These are phyloP conservation scores for Threskiornis aethiopicus DNA, from an alignment of 2,797 vertebrate genomes.

Conservation along the genomic window DNA sequence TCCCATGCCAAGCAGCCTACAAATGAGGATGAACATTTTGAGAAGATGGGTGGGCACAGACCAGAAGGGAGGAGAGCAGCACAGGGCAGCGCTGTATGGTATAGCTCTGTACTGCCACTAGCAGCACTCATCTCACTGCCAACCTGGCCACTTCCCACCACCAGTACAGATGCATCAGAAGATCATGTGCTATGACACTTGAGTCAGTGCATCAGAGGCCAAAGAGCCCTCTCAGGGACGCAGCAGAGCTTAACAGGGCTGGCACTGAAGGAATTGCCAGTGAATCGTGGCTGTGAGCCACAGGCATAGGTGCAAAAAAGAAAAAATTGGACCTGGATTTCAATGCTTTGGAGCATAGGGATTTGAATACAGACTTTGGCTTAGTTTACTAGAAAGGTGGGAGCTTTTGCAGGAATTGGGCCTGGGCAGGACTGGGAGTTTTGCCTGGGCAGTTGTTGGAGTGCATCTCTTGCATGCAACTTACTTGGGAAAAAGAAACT, in stretches of 20 bases:
- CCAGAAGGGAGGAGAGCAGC: not conserved
- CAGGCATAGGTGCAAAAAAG: fast-evolving
- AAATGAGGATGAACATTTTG: not conserved
- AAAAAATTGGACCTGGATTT: not conserved
- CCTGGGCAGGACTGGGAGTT: not conserved
- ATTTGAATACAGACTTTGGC: not conserved
- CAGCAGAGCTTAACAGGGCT: not conserved
- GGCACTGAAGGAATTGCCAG: not conserved
- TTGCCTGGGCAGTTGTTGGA: not conserved
- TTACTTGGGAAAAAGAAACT: not conserved
- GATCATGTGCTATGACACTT: not conserved
- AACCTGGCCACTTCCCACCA: not conserved
- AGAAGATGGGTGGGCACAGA: not conserved
- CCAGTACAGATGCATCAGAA: not conserved
- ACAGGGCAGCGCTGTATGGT: not conserved
- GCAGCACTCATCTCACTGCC: not conserved
- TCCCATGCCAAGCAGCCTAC: not conserved
- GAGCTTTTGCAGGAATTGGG: not conserved
- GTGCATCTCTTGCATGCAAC: not conserved
- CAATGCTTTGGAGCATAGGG: not conserved
- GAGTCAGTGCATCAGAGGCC: not conserved
- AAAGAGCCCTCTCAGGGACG: not conserved
- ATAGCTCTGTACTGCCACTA: not conserved
- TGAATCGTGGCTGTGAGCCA: not conserved
- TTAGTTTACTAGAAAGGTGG: not conserved